Conservation (phyloP, 2,113 vertebrate species). For the Actenoides hombroni region DNA sequence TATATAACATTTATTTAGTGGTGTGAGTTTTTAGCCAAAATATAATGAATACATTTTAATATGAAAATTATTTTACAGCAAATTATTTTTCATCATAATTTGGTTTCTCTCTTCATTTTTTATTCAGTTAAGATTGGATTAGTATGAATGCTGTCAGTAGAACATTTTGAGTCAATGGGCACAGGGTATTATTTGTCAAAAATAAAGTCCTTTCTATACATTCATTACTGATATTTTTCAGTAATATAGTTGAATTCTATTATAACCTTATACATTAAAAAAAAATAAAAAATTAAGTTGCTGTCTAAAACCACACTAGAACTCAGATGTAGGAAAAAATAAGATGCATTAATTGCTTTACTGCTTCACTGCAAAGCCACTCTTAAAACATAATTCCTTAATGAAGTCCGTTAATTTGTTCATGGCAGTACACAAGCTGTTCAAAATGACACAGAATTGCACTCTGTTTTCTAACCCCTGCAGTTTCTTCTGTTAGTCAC, state of each 20-base stretch:
- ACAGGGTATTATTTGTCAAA: slow-evolving; percentile 58
- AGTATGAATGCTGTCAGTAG: slow-evolving; percentile 50
- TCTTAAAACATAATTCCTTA: slow-evolving; percentile 87
- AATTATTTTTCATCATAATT: slow-evolving; percentile 44
- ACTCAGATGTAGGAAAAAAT: slow-evolving; percentile 77
- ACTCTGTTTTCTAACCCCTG: slow-evolving; percentile 85
- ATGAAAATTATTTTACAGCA: slow-evolving; percentile 44
- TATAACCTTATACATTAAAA: slow-evolving; percentile 74
- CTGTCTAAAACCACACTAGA: slow-evolving; percentile 67
- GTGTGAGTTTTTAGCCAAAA: slow-evolving; percentile 24
- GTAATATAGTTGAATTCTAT: slow-evolving; percentile 69
- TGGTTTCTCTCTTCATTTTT: slow-evolving; percentile 44
- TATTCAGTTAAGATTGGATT: slow-evolving; percentile 57
- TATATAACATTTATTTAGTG: background rate
- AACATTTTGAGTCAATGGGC: slow-evolving; percentile 46
- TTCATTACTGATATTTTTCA: slow-evolving; percentile 68
- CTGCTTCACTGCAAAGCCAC: slow-evolving; percentile 78
- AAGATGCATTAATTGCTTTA: slow-evolving; percentile 82
- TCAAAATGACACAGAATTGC: slow-evolving; percentile 82
- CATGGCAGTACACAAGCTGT: slow-evolving; percentile 84
- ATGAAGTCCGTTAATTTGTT: slow-evolving; percentile 87
- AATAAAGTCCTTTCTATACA: slow-evolving; percentile 55
- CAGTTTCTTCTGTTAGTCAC: slow-evolving; percentile 86
- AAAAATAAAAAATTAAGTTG: slow-evolving; percentile 63
- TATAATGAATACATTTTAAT: slow-evolving; percentile 35